A percentile compares a stretch with the other conserved stretches of the same genome.
Evolutionary conservation across 1,140 invertebrate species (phyloP).

Genomic region (Drosophila gunungcola): DNA sequence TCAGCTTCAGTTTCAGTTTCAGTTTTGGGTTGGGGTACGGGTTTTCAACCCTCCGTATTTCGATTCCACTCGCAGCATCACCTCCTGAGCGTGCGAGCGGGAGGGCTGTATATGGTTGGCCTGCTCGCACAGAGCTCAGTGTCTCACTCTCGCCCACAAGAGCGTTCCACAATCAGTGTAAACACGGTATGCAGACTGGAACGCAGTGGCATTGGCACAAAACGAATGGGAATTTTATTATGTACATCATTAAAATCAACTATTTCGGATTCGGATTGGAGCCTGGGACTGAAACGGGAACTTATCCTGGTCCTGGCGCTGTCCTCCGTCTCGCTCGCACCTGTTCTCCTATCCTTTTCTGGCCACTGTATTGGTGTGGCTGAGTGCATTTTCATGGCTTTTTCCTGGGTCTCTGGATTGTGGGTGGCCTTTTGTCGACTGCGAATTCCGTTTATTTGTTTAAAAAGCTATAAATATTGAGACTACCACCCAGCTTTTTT

Average conservation of each 20-base stretch:
- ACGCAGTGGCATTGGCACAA: constrained; percentile 83
- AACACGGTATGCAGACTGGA: constrained; percentile 61
- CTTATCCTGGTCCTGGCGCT: constrained; percentile 24
- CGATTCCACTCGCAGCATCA: constrained; percentile 57
- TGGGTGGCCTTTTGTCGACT: constrained; percentile 61
- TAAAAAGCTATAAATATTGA: constrained; percentile 84
- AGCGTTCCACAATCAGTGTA: constrained; percentile 71
- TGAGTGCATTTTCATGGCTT: constrained; percentile 71
- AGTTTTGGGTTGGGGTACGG: constrained; percentile 24
- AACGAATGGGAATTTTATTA: constrained; percentile 85
- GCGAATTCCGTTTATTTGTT: constrained; percentile 84
- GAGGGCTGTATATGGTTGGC: not conserved
- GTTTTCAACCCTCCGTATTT: constrained; percentile 29
- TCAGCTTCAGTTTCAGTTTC: constrained; percentile 9
- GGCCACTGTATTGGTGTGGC: constrained; percentile 25
- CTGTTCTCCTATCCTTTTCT: not conserved
- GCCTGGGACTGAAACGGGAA: constrained; percentile 65
- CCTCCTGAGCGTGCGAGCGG: constrained; percentile 10
- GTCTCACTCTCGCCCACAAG: constrained; percentile 13
- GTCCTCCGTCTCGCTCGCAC: constrained; percentile 12
- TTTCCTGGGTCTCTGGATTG: constrained; percentile 31
- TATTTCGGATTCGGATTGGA: constrained; percentile 84
- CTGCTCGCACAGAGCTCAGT: constrained; percentile 28
- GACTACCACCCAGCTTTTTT: constrained; percentile 45
- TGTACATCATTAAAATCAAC: constrained; percentile 85